phyloP scores from a whole-genome alignment of 2,888 invertebrate genomes.

The Phania funesta region DNA sequence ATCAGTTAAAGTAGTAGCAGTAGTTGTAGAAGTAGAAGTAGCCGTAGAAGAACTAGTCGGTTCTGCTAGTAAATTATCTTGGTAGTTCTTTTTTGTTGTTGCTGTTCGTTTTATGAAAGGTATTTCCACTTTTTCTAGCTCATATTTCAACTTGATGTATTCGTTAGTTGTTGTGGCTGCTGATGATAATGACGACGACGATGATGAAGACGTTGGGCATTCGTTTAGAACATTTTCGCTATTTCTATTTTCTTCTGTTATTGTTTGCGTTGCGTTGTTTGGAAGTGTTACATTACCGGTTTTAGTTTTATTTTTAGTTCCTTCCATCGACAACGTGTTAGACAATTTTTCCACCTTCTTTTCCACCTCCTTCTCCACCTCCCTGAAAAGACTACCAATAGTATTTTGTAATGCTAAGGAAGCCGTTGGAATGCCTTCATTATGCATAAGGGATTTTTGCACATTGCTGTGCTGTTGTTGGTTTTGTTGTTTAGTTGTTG shows the following conservation, averaged over 20 bases:
- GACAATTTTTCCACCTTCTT: slow-evolving; percentile 36
- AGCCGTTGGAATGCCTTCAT: slow-evolving; percentile 58
- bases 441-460: slow-evolving; percentile 22
- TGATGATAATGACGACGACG: slow-evolving; percentile 36
- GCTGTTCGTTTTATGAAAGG: slow-evolving; percentile 47
- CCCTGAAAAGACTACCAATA: background rate
- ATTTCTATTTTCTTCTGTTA: slow-evolving; percentile 36
- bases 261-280: slow-evolving; percentile 35
- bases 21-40: slow-evolving; percentile 2
- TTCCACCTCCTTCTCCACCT: background rate
- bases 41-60: slow-evolving; percentile 1
- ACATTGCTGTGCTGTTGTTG: slow-evolving; percentile 54
- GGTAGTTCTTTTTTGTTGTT: slow-evolving; percentile 28
- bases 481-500: background rate
- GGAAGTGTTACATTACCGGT: slow-evolving; percentile 57
- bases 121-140: slow-evolving; percentile 66
- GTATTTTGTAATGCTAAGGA: slow-evolving; percentile 53
- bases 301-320: slow-evolving; percentile 63
- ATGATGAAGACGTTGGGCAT: slow-evolving; percentile 42
- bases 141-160: slow-evolving; percentile 47
- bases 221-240: slow-evolving; percentile 61
- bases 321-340: slow-evolving; percentile 25
- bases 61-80: slow-evolving; percentile 55
- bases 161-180: slow-evolving; percentile 11
- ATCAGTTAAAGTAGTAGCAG: slow-evolving; percentile 14